A percentile compares a stretch with the other conserved stretches of the same genome.
These are phyloP conservation scores for Etheostoma perlongum DNA, from an alignment of 2,797 vertebrate species.

Conservation along the genomic window DNA sequence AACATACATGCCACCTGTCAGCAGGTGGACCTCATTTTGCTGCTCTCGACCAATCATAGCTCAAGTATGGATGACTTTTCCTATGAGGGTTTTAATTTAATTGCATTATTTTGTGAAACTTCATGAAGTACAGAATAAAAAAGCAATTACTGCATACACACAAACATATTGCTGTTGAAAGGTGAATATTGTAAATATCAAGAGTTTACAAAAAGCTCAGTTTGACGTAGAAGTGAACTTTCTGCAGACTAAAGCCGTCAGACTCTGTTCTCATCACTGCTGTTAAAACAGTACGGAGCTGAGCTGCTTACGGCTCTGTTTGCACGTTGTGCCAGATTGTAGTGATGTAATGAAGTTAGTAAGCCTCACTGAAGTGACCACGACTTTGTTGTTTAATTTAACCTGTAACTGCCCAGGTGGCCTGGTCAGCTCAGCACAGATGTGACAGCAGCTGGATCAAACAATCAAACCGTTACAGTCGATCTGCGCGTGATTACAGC, in stretches of 20 bases:
- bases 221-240: conserved; percentile 24
- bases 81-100: no score
- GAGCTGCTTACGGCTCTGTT: conserved; percentile 47
- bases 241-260: conserved; percentile 30
- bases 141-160: not conserved
- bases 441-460: not conserved
- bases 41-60: no score
- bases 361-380: conserved; percentile 34
- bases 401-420: conserved; percentile 29
- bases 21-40: no score
- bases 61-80: no score
- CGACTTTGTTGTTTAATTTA: conserved; percentile 5
- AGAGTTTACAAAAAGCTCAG: not conserved
- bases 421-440: no score
- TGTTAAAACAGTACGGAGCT: conserved; percentile 28
- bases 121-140: no score
- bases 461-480: no score
- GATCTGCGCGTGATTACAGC: not conserved
- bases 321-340: conserved; percentile 36
- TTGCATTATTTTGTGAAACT: no score
- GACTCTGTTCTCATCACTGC: conserved; percentile 47
- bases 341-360: conserved; percentile 63
- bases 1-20: no score
- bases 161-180: not conserved
- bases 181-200: not conserved